Conservation (phyloP, 2,797 vertebrate genomes). For the Alca torda region DNA sequence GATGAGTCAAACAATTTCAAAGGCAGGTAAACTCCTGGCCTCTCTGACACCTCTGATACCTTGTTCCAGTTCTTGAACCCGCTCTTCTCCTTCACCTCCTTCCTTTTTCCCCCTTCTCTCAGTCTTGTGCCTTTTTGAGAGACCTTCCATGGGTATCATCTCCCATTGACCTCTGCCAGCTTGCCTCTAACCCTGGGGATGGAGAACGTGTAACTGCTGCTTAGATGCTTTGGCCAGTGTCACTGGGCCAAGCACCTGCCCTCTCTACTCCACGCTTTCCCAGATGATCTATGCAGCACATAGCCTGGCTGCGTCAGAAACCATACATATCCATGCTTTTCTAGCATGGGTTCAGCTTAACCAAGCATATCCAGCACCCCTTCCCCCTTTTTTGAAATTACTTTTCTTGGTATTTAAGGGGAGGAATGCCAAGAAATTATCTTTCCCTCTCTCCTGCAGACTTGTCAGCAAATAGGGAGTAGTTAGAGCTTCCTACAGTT, state of each 20-base stretch:
- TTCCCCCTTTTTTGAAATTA: background rate
- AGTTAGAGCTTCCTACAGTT: background rate
- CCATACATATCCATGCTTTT: background rate
- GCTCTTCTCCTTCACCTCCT: background rate
- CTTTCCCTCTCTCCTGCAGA: background rate
- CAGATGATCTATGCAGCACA: background rate
- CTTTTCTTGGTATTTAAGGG: background rate
- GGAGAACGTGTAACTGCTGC: background rate
- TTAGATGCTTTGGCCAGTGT: background rate
- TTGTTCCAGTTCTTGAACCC: background rate
- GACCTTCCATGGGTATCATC: background rate
- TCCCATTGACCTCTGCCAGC: background rate
- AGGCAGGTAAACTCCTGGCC: background rate
- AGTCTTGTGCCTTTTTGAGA: background rate
- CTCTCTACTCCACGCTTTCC: background rate
- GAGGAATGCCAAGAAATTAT: background rate
- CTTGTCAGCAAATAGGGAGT: background rate
- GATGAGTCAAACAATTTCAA: background rate
- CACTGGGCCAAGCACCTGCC: background rate
- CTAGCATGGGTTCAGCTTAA: background rate
- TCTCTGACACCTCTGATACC: background rate
- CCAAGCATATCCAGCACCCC: background rate
- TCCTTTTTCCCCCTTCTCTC: background rate
- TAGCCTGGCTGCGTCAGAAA: background rate
- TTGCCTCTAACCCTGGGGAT: background rate